Evolutionary conservation across 2,888 invertebrate genomes (phyloP).

Genomic region (Eudemis profundana): DNA sequence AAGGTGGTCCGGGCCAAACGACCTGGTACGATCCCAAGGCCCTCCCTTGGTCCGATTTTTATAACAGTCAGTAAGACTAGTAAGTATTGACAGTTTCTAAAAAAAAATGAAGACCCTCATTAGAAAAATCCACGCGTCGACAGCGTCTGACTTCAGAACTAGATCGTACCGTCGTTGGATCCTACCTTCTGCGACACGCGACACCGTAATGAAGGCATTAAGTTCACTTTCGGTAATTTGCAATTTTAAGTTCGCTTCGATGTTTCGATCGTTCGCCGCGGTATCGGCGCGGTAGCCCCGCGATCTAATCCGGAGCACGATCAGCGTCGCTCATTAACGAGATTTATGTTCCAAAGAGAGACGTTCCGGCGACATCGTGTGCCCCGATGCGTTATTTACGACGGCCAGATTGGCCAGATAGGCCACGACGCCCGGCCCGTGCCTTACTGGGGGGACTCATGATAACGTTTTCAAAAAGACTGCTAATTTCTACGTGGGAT

Average conservation of each 20-base stretch:
- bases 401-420: constrained; percentile 71
- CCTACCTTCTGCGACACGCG: neutral
- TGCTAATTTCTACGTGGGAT: constrained; percentile 16
- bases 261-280: constrained; percentile 38
- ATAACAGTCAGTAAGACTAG: too few relatives aligned
- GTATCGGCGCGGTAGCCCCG: constrained; percentile 46
- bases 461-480: constrained; percentile 34
- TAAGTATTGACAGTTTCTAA: too few relatives aligned
- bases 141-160: neutral
- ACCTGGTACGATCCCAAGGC: too few relatives aligned
- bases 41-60: too few relatives aligned
- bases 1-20: too few relatives aligned
- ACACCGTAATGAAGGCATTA: constrained; percentile 22
- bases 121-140: neutral
- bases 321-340: constrained; percentile 81
- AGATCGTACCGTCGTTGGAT: neutral
- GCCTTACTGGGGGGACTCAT: constrained; percentile 39
- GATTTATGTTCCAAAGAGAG: constrained; percentile 80
- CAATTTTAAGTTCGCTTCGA: constrained; percentile 29
- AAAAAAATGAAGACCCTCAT: too few relatives aligned
- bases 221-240: constrained; percentile 33
- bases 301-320: constrained; percentile 76
- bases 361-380: constrained; percentile 73
- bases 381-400: constrained; percentile 76
- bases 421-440: constrained; percentile 50